These are phyloP conservation scores for Cyprinus carpio DNA, from an alignment of 2,113 vertebrate species.

Conservation along the genomic window DNA sequence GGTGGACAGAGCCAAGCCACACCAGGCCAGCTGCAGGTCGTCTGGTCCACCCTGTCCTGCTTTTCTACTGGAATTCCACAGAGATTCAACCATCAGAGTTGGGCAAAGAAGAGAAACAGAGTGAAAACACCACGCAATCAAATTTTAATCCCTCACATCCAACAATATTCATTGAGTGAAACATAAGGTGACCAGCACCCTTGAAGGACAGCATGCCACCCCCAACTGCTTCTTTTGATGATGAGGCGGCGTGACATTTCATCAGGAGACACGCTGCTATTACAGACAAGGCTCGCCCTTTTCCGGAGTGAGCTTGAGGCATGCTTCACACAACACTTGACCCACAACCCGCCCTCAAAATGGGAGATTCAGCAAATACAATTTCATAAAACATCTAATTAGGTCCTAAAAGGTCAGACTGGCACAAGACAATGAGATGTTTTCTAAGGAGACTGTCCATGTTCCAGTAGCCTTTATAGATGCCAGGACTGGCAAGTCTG, in stretches of 20 bases:
- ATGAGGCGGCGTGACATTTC: slow-evolving; percentile 48
- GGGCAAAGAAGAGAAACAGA: background rate
- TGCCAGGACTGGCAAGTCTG: slow-evolving; percentile 35
- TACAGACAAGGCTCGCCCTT: slow-evolving; percentile 40
- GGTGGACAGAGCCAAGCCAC: slow-evolving; percentile 53
- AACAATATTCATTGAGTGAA: background rate
- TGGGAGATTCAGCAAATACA: slow-evolving; percentile 49
- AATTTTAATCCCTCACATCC: background rate
- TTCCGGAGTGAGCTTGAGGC: slow-evolving; percentile 23
- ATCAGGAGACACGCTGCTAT: slow-evolving; percentile 39
- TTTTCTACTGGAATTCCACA: slow-evolving; percentile 17
- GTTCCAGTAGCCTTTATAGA: slow-evolving; percentile 16
- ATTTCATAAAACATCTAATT: slow-evolving; percentile 53
- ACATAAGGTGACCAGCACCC: slow-evolving; percentile 3
- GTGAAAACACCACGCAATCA: background rate
- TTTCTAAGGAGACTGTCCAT: slow-evolving; percentile 31
- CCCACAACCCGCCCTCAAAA: slow-evolving; percentile 11
- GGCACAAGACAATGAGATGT: slow-evolving; percentile 46
- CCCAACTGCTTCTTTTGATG: background rate
- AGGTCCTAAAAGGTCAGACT: slow-evolving; percentile 52
- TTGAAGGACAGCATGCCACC: background rate
- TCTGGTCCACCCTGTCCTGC: slow-evolving; percentile 39
- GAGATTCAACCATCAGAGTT: background rate
- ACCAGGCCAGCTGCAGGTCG: slow-evolving; percentile 50
- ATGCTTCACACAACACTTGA: slow-evolving; percentile 25